Conservation (phyloP, 2,888 invertebrate species). For the Drosophila imparisetae region DNA sequence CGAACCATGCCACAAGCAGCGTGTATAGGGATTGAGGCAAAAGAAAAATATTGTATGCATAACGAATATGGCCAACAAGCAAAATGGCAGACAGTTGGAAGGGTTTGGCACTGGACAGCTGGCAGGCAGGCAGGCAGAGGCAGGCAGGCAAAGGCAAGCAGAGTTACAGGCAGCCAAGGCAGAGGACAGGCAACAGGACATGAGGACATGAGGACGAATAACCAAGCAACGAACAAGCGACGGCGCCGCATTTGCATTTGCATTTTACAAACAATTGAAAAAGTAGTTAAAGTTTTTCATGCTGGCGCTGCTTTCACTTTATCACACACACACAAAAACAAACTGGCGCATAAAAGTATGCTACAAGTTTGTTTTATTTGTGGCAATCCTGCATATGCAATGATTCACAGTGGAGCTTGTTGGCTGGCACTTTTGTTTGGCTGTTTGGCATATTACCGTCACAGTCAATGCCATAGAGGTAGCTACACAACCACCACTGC, state of each 20-base stretch:
- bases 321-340: conserved; percentile 55
- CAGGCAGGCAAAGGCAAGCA: not conserved
- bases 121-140: conserved; percentile 12
- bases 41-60: conserved; percentile 69
- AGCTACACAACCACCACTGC: not conserved
- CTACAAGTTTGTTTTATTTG: conserved; percentile 42
- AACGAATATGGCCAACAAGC: conserved; percentile 61
- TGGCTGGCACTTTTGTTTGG: conserved; percentile 59
- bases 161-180: not conserved
- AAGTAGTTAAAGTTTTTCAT: conserved; percentile 79
- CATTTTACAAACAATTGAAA: conserved; percentile 80
- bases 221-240: conserved; percentile 27
- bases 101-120: conserved; percentile 9
- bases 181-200: conserved; percentile 40
- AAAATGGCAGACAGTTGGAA: conserved; percentile 61
- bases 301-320: conserved; percentile 66
- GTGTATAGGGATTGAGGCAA: not conserved
- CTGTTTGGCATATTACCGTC: conserved; percentile 62
- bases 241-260: conserved; percentile 67
- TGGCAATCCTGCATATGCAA: conserved; percentile 63
- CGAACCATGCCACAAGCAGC: conserved; percentile 16
- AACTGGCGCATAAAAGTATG: conserved; percentile 37
- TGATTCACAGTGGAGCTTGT: conserved; percentile 51
- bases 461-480: conserved; percentile 39
- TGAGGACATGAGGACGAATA: conserved; percentile 41